phyloP scores from a whole-genome alignment of 2,888 invertebrate species.

The Ophonus ardosiacus region DNA sequence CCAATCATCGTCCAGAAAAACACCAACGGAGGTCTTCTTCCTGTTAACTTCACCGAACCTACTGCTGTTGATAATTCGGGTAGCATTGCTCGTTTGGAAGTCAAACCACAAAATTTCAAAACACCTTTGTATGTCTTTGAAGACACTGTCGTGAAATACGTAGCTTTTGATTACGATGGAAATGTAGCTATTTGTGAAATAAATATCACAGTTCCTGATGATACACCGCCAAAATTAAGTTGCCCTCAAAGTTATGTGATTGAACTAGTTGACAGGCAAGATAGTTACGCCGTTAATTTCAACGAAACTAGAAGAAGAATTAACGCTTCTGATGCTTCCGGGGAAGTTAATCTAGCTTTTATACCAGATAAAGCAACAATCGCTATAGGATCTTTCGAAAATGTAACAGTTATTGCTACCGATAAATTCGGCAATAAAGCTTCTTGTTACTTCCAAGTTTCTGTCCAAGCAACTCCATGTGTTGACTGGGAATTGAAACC shows the following conservation, averaged over 20 bases:
- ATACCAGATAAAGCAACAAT: slow-evolving; percentile 91
- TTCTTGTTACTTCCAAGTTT: slow-evolving; percentile 94
- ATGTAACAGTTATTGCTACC: slow-evolving; percentile 92
- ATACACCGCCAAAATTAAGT: slow-evolving; percentile 92
- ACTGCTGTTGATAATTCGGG: slow-evolving; percentile 97
- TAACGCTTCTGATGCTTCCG: slow-evolving; percentile 92
- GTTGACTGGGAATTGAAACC: slow-evolving; percentile 96
- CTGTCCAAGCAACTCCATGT: slow-evolving; percentile 95
- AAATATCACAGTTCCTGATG: slow-evolving; percentile 96
- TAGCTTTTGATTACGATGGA: slow-evolving; percentile 97
- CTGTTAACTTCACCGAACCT: slow-evolving; percentile 95
- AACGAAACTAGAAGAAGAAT: slow-evolving; percentile 92
- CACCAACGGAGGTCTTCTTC: slow-evolving; percentile 90
- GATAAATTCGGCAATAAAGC: slow-evolving; percentile 94
- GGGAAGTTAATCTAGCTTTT: slow-evolving; percentile 90
- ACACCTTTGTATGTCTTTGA: slow-evolving; percentile 93
- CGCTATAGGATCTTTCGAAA: slow-evolving; percentile 91
- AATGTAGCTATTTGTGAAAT: slow-evolving; percentile 98
- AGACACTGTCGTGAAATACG: slow-evolving; percentile 95
- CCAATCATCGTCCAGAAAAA: slow-evolving; percentile 94
- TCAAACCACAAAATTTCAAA: slow-evolving; percentile 93
- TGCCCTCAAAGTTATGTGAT: slow-evolving; percentile 97
- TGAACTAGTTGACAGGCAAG: slow-evolving; percentile 92
- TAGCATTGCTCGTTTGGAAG: slow-evolving; percentile 93
- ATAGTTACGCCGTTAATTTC: slow-evolving; percentile 93